Conservation (phyloP, 2,113 vertebrate genomes). For the Canis aureus region DNA sequence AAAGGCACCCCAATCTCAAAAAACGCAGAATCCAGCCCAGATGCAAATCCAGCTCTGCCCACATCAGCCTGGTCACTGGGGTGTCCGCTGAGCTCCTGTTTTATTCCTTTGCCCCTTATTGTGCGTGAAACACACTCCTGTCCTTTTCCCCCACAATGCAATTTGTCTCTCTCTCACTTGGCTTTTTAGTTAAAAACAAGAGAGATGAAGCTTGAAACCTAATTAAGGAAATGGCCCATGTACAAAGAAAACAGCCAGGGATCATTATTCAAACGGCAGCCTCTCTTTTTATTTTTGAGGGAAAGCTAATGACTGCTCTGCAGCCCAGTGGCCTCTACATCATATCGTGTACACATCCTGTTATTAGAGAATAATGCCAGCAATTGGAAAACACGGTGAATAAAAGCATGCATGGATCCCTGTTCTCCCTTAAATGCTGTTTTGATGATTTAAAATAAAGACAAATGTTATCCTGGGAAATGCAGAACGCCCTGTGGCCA, state of each 20-base stretch:
- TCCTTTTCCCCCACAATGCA: not conserved
- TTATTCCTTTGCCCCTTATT: not conserved
- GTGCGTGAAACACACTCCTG: constrained; percentile 54
- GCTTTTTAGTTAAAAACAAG: constrained; percentile 84
- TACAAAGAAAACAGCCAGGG: constrained; percentile 80
- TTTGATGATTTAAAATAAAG: constrained; percentile 74
- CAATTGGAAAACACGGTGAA: constrained; percentile 65
- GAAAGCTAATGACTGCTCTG: constrained; percentile 74
- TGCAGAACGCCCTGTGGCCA: constrained; percentile 38
- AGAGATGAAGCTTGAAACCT: constrained; percentile 82
- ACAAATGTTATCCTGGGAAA: constrained; percentile 77
- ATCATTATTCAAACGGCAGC: constrained; percentile 81
- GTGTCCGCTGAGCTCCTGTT: not conserved
- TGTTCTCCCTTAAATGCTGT: constrained; percentile 60
- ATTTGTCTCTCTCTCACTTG: constrained; percentile 29
- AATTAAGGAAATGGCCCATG: constrained; percentile 80
- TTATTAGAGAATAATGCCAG: constrained; percentile 65
- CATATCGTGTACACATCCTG: not conserved
- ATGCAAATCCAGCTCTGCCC: not conserved
- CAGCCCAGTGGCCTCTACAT: constrained; percentile 62
- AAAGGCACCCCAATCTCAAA: not conserved
- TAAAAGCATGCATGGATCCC: constrained; percentile 46
- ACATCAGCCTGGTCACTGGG: too few relatives aligned
- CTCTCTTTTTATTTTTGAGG: constrained; percentile 73
- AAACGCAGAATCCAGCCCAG: not conserved